Percentiles rank a stretch among this genome's conserved stretches.
Conservation (phyloP, 1,140 invertebrate species). For the Pinna nobilis region DNA sequence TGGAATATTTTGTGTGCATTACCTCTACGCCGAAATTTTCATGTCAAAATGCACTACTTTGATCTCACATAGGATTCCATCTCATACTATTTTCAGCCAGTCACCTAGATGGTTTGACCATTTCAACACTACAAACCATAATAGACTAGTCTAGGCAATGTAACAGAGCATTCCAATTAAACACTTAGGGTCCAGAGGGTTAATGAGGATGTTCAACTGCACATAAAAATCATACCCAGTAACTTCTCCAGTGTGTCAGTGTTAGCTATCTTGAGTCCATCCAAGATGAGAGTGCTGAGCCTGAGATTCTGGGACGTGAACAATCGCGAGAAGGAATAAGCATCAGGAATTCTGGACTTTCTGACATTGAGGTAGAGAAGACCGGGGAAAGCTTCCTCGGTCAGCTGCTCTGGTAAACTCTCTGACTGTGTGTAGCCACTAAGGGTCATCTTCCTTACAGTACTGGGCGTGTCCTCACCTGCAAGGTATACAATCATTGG, state of each 20-base stretch:
- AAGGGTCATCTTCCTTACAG: slow-evolving; percentile 46
- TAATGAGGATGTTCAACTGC: too few species aligned
- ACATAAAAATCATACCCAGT: too few species aligned
- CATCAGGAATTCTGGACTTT: slow-evolving; percentile 43
- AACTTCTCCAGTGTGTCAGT: slow-evolving; percentile 53
- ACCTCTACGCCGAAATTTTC: too few species aligned
- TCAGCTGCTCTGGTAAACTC: slow-evolving; percentile 43
- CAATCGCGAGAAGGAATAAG: slow-evolving; percentile 9
- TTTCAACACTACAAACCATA: too few species aligned
- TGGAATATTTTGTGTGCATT: too few species aligned
- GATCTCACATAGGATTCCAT: too few species aligned
- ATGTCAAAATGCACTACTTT: too few species aligned
- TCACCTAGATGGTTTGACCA: too few species aligned
- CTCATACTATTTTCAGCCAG: too few species aligned
- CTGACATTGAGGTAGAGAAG: slow-evolving; percentile 62
- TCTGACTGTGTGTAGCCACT: slow-evolving; percentile 52
- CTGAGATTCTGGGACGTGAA: slow-evolving; percentile 18
- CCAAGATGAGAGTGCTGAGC: slow-evolving; percentile 58
- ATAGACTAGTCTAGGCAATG: too few species aligned
- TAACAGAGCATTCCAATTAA: too few species aligned
- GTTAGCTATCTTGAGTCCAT: slow-evolving; percentile 62
- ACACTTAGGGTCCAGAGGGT: too few species aligned
- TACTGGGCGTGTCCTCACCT: slow-evolving; percentile 40
- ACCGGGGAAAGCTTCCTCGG: slow-evolving; percentile 24
- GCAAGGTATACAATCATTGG: background rate